These are phyloP conservation scores for Menura novaehollandiae DNA, from an alignment of 2,113 vertebrate genomes.

Conservation along the genomic window DNA sequence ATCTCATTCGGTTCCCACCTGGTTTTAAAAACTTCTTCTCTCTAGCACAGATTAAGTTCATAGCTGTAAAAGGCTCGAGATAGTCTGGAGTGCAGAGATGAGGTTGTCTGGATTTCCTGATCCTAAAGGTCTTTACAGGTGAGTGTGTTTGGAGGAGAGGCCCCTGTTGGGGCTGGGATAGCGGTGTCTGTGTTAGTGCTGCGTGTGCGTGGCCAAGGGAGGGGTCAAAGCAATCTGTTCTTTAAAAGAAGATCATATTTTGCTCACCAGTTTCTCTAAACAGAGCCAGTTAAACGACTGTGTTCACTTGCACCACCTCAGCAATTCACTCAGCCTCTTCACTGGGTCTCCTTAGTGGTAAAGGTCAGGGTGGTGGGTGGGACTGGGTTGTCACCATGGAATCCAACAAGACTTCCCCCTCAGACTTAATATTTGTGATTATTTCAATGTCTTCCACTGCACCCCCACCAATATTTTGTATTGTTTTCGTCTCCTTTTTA, in stretches of 20 bases:
- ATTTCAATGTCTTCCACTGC: too few species aligned
- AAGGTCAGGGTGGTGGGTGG: neutral
- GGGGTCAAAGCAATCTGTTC: neutral
- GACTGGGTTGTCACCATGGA: neutral
- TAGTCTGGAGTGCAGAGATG: neutral
- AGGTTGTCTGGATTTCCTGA: neutral
- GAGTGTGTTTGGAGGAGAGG: neutral
- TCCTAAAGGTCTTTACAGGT: neutral
- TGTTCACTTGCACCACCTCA: neutral
- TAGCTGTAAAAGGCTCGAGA: neutral
- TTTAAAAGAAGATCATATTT: neutral
- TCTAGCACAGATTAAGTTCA: neutral
- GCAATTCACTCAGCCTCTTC: neutral
- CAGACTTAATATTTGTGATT: neutral
- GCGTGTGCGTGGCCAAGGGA: rapidly evolving
- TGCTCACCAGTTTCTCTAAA: neutral
- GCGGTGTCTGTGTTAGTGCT: neutral
- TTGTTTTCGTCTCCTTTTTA: neutral
- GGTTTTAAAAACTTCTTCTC: neutral
- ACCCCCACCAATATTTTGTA: neutral
- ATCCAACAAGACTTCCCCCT: neutral
- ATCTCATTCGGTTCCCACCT: neutral
- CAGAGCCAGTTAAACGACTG: rapidly evolving
- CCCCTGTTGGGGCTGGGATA: rapidly evolving
- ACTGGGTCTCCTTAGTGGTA: neutral